Percentiles rank a stretch among this genome's conserved stretches.
Evolutionary conservation across 2,797 vertebrate genomes (phyloP).

Genomic region (Aeoliscus strigatus): DNA sequence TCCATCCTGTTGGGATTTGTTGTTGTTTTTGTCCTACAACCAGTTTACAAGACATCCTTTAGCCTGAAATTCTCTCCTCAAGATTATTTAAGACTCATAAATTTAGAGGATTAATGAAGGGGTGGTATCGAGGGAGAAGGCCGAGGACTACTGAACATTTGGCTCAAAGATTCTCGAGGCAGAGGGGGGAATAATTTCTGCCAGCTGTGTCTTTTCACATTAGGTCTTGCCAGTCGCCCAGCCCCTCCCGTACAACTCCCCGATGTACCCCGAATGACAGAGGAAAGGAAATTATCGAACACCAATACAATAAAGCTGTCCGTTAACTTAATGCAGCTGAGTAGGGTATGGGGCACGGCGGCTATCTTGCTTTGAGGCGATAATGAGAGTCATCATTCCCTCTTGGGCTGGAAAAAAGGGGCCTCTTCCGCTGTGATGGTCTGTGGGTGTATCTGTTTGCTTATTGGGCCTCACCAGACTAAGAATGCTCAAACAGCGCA

Average conservation of each 20-base stretch:
- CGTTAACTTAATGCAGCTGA: slow-evolving; percentile 70
- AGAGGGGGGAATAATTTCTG: slow-evolving; percentile 28
- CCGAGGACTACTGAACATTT: slow-evolving; percentile 15
- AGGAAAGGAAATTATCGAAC: slow-evolving; percentile 69
- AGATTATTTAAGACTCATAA: slow-evolving; percentile 1
- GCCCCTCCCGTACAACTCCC: slow-evolving; percentile 54
- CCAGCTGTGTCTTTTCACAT: slow-evolving; percentile 56
- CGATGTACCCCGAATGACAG: slow-evolving; percentile 58
- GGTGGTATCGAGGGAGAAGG: slow-evolving; percentile 6
- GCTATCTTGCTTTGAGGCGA: slow-evolving; percentile 69
- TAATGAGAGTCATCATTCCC: slow-evolving; percentile 75
- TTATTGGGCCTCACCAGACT: slow-evolving; percentile 25
- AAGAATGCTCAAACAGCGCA: slow-evolving; percentile 58
- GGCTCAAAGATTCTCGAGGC: slow-evolving; percentile 21
- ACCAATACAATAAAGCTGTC: slow-evolving; percentile 72
- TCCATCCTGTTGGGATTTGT: slow-evolving; percentile 7
- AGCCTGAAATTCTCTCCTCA: slow-evolving; percentile 5
- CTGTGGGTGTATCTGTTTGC: slow-evolving; percentile 17
- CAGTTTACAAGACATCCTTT: slow-evolving; percentile 12
- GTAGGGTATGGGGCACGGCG: slow-evolving; percentile 55
- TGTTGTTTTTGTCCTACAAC: slow-evolving; percentile 17
- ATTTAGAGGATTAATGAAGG: slow-evolving; percentile 17
- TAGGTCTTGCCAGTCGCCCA: slow-evolving; percentile 25
- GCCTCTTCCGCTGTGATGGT: slow-evolving; percentile 32
- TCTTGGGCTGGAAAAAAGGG: slow-evolving; percentile 54